Evolutionary conservation across 2,113 vertebrate species (phyloP).

Genomic region (Silurus asotus): DNA sequence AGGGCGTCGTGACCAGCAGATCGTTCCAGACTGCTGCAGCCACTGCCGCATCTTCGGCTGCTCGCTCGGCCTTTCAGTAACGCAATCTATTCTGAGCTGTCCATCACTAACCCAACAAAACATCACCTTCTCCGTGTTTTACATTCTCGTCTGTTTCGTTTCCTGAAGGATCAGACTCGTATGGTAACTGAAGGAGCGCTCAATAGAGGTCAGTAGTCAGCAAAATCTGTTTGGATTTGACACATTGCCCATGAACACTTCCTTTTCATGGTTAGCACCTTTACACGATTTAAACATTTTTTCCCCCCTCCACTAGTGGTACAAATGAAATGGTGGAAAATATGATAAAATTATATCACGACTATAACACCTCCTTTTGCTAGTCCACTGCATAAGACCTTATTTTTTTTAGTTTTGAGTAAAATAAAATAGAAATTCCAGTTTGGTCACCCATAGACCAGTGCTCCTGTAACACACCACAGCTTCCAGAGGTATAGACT

Average conservation of each 20-base stretch:
- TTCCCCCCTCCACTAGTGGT: neutral
- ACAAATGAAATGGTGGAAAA: neutral
- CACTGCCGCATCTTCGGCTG: conserved; percentile 76
- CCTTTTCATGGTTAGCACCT: neutral
- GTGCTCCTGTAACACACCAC: neutral
- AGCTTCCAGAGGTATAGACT: neutral
- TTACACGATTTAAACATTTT: neutral
- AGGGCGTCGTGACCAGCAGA: conserved; percentile 84
- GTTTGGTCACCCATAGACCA: neutral
- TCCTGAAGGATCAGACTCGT: neutral
- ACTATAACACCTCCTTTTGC: neutral
- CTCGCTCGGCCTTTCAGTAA: conserved; percentile 76
- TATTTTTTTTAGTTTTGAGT: too few species aligned
- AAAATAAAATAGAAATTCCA: too few species aligned
- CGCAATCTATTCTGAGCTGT: neutral
- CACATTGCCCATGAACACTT: neutral
- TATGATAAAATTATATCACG: neutral
- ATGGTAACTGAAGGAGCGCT: neutral
- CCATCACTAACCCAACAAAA: too few species aligned
- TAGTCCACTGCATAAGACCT: neutral
- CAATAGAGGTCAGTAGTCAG: neutral
- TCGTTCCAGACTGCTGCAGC: conserved; percentile 80
- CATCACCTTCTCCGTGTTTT: neutral
- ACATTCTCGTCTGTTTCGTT: neutral
- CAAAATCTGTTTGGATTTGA: neutral